These are phyloP conservation scores for Linyphia triangularis DNA, from an alignment of 2,888 invertebrate genomes.

Conservation along the genomic window DNA sequence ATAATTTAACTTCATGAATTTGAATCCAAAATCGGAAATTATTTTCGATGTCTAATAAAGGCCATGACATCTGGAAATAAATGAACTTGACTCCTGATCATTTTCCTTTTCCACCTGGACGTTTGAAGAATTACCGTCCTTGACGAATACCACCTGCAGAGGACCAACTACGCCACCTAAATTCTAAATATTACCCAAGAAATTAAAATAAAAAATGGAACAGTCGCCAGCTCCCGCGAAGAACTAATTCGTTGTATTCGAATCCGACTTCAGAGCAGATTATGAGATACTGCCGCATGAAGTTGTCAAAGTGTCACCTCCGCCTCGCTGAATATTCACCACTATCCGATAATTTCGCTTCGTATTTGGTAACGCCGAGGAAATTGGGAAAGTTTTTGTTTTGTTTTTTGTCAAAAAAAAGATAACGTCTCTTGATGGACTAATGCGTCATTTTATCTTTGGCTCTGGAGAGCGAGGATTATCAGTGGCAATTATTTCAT, in stretches of 20 bases:
- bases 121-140: constrained; percentile 39
- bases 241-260: neutral
- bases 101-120: constrained; percentile 2
- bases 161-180: neutral
- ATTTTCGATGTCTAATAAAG: no score
- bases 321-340: constrained; percentile 35
- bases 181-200: neutral
- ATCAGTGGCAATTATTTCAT: neutral
- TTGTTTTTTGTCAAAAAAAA: neutral
- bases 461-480: neutral
- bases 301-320: constrained; percentile 42
- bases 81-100: neutral
- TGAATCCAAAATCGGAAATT: no score
- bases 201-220: neutral
- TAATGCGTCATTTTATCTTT: neutral
- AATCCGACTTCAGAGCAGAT: neutral
- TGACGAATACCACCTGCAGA: constrained; percentile 29
- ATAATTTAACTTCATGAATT: no score
- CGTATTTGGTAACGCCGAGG: no score
- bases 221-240: neutral
- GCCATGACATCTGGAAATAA: neutral
- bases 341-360: no score
- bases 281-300: constrained; percentile 13
- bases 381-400: no score
- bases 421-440: neutral